These are phyloP conservation scores for Eristalinus sepulchralis DNA, from an alignment of 2,888 invertebrate species.

Conservation along the genomic window DNA sequence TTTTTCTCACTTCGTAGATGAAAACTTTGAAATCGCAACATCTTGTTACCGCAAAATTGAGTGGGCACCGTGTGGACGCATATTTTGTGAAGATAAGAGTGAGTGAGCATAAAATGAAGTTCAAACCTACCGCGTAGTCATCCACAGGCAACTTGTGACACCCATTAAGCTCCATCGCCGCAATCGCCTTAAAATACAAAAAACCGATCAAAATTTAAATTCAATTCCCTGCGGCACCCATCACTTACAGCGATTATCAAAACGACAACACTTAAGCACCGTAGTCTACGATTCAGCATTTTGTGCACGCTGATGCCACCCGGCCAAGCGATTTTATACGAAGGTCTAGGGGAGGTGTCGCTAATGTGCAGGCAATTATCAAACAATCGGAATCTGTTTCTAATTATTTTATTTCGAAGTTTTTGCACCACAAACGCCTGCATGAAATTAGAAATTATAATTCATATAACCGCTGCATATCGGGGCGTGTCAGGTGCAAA, in stretches of 20 bases:
- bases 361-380: conserved; percentile 12
- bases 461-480: not conserved
- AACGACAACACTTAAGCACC: not conserved
- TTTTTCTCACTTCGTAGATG: no score
- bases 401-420: not conserved
- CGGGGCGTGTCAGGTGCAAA: not conserved
- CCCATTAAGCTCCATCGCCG: not conserved
- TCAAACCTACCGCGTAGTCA: not conserved
- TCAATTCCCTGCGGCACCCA: not conserved
- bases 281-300: not conserved
- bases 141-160: not conserved
- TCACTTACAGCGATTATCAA: conserved; percentile 7
- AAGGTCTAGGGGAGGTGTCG: not conserved
- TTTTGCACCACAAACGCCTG: not conserved
- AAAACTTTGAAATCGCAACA: no score
- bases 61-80: no score
- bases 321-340: conserved; percentile 9
- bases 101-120: not conserved
- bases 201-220: not conserved
- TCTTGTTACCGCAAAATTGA: no score
- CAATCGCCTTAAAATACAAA: conserved; percentile 1
- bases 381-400: not conserved
- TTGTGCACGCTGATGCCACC: not conserved
- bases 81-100: no score
- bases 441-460: not conserved